These are phyloP conservation scores for Poeciliopsis infans DNA, from an alignment of 2,797 vertebrate genomes.

Conservation along the genomic window DNA sequence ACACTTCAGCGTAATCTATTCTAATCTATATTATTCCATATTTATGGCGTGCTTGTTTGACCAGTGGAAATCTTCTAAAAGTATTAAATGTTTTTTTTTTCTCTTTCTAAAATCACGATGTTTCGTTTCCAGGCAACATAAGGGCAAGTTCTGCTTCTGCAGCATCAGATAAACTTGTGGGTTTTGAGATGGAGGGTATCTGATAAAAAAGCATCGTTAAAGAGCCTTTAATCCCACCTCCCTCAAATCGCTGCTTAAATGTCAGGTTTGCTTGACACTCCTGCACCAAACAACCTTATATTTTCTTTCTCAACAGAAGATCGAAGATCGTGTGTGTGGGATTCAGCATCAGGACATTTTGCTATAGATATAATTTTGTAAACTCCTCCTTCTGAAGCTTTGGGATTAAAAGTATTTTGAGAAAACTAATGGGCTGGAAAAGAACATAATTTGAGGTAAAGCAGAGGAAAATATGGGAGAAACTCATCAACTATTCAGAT, in stretches of 20 bases:
- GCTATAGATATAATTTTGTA: not conserved
- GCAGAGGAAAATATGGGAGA: not conserved
- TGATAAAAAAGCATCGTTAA: not conserved
- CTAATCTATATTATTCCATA: not conserved
- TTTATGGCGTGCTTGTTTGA: not conserved
- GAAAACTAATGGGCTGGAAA: not conserved
- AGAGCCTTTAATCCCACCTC: not conserved
- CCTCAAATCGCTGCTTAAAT: not conserved
- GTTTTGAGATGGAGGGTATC: not conserved
- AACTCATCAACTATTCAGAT: not conserved
- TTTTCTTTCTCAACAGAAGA: not conserved
- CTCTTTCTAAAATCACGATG: not conserved
- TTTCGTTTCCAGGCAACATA: constrained; percentile 9
- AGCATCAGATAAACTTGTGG: not conserved
- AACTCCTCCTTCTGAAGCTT: not conserved
- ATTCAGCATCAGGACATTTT: not conserved
- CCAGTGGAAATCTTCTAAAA: not conserved
- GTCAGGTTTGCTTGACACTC: not conserved
- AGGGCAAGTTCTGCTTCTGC: not conserved
- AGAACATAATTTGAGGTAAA: not conserved
- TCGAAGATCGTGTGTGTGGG: not conserved
- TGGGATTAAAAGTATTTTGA: not conserved
- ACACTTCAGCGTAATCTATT: not conserved
- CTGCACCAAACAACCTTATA: not conserved
- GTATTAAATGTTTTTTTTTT: not conserved